A percentile compares a stretch with the other conserved stretches of the same genome.
Conservation (phyloP, 2,113 vertebrate genomes). For the Puntigrus tetrazona region DNA sequence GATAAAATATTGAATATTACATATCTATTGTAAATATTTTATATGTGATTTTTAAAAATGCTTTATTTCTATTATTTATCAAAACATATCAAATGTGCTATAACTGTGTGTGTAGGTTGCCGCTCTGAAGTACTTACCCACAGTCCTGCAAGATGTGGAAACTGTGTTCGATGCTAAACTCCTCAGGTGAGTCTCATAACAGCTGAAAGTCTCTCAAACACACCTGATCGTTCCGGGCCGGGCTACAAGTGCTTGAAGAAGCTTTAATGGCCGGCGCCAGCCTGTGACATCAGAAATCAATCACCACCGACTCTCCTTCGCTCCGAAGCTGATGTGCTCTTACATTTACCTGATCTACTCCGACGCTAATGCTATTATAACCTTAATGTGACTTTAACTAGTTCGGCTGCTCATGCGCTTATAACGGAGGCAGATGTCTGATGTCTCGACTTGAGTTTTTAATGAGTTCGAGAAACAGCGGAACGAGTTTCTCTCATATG, state of each 20-base stretch:
- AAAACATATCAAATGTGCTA: background rate
- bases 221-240: background rate
- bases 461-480: constrained; percentile 2
- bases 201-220: background rate
- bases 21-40: too few relatives aligned
- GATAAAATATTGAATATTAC: too few relatives aligned
- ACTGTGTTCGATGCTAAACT: constrained; percentile 92
- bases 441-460: background rate
- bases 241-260: background rate
- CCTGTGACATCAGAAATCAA: background rate
- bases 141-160: constrained; percentile 94
- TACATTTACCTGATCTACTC: background rate
- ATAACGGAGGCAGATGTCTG: background rate
- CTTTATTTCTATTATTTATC: background rate
- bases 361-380: background rate
- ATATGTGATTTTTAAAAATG: too few relatives aligned
- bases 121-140: constrained; percentile 94
- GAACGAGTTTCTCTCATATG: background rate
- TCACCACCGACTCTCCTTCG: background rate
- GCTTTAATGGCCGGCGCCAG: background rate
- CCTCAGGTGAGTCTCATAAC: constrained; percentile 81
- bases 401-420: background rate
- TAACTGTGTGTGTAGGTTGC: constrained; percentile 80
- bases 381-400: background rate
- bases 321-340: background rate